Percentiles rank a stretch among this genome's conserved stretches.
Conservation (phyloP, 1,140 invertebrate genomes). For the Drosophila biarmipes region DNA sequence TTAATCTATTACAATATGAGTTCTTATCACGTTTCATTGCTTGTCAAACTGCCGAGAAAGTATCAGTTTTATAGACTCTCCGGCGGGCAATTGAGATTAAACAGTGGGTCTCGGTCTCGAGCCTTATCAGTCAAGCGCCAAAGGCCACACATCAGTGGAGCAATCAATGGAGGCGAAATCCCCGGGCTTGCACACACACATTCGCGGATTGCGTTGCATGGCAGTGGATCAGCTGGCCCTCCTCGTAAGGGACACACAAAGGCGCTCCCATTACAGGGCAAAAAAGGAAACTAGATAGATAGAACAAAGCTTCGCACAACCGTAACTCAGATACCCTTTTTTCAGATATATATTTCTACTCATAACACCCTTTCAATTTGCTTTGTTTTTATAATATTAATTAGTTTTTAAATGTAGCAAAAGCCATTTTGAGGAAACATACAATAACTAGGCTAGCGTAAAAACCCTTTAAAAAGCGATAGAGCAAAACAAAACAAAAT, state of each 20-base stretch:
- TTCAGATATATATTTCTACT: not conserved
- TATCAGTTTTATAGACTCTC: conserved; percentile 25
- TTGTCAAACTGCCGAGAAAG: conserved; percentile 5
- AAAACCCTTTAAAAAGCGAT: not conserved
- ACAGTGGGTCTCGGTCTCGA: conserved; percentile 10
- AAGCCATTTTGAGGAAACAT: no score
- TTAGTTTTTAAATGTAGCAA: no score
- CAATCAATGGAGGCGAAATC: conserved; percentile 18
- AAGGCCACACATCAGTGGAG: conserved; percentile 32
- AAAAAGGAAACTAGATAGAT: no score
- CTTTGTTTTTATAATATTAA: no score
- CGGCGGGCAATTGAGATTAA: conserved; percentile 1
- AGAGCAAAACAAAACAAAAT: not conserved
- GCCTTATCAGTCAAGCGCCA: conserved; percentile 39
- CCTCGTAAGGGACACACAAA: conserved; percentile 33
- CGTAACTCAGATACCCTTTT: not conserved
- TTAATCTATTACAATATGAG: not conserved
- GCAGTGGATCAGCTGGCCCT: conserved; percentile 29
- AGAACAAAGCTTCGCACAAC: not conserved
- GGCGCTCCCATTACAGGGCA: conserved; percentile 41
- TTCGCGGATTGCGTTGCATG: conserved; percentile 12
- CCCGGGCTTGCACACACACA: not conserved
- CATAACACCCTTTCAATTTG: no score
- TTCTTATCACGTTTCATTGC: not conserved
- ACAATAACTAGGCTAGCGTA: not conserved